Percentiles rank a stretch among this genome's conserved stretches.
Evolutionary conservation across 2,888 invertebrate species (phyloP).

Genomic region (Pollenia griseotomentosa): DNA sequence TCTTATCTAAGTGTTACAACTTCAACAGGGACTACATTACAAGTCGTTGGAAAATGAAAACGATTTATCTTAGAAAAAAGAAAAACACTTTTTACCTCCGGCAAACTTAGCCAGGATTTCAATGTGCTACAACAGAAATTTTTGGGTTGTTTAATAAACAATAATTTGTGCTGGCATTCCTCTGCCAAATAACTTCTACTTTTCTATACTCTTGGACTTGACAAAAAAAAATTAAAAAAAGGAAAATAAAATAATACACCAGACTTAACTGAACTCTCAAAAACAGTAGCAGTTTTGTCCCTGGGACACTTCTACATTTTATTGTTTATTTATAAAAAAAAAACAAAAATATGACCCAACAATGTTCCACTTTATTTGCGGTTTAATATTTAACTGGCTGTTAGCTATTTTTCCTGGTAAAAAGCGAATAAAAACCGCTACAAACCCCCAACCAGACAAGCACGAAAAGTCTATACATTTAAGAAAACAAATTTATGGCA

Average conservation of each 20-base stretch:
- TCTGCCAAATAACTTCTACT: not conserved
- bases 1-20: no score
- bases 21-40: no score
- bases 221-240: not conserved
- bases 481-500: constrained; percentile 6
- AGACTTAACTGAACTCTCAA: no score
- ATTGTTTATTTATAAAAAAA: constrained; percentile 7
- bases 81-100: no score
- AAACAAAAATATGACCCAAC: not conserved
- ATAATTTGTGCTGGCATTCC: not conserved
- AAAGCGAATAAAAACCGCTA: no score
- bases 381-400: not conserved
- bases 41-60: no score
- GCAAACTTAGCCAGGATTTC: not conserved
- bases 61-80: no score
- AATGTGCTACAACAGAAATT: not conserved
- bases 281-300: not conserved
- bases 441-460: no score
- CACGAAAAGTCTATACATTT: no score
- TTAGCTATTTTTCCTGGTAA: not conserved
- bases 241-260: no score
- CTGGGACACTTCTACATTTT: not conserved
- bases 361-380: constrained; percentile 28
- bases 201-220: not conserved
- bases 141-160: not conserved